Evolutionary conservation across 2,113 vertebrate species (phyloP).

Genomic region (Anthoscopus minutus): DNA sequence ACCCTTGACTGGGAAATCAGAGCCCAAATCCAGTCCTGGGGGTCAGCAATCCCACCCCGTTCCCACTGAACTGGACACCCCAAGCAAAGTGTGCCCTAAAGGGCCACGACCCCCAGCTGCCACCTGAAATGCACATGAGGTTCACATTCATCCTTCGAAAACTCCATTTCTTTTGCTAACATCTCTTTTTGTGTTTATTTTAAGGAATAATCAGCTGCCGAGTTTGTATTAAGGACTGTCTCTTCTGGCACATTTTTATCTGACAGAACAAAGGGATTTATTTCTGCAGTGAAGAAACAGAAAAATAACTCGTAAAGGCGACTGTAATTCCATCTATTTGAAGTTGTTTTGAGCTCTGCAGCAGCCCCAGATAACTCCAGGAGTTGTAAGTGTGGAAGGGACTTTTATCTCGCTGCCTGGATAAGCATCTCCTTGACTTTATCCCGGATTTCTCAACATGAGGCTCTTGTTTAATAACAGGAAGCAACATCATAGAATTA

Average conservation of each 20-base stretch:
- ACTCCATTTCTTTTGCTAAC: background rate
- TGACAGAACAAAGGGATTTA: constrained; percentile 47
- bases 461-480: background rate
- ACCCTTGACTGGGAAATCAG: background rate
- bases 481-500: background rate
- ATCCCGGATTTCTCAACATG: background rate
- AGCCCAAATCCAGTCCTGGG: background rate
- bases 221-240: background rate
- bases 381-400: background rate
- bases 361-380: background rate
- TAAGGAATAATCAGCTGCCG: background rate
- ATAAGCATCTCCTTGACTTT: background rate
- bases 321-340: constrained; percentile 11
- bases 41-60: background rate
- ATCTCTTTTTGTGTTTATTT: background rate
- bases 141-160: background rate
- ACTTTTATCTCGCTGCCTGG: constrained; percentile 9
- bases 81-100: fast-evolving
- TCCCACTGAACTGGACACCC: background rate
- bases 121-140: background rate
- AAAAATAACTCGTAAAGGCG: background rate
- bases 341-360: background rate
- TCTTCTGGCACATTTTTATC: constrained; percentile 6
- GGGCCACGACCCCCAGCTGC: background rate
- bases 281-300: constrained; percentile 6